A percentile compares a stretch with the other conserved stretches of the same genome.
Evolutionary conservation across 2,888 invertebrate genomes (phyloP).

Genomic region (Empis livida): DNA sequence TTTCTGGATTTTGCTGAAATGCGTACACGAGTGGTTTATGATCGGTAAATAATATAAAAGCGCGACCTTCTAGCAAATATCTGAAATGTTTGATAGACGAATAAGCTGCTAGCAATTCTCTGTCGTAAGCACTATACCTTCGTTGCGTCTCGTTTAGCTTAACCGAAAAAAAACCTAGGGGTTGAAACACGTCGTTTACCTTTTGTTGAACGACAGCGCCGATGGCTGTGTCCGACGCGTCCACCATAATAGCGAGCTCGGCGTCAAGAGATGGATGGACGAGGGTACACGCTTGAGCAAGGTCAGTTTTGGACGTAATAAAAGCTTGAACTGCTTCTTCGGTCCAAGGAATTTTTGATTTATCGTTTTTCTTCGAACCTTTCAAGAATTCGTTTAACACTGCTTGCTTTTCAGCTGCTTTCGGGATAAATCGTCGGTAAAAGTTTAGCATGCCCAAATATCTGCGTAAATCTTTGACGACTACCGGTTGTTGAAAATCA

Average conservation of each 20-base stretch:
- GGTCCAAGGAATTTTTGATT: slow-evolving; percentile 3
- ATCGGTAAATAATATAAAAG: neutral
- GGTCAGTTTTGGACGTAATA: slow-evolving; percentile 4
- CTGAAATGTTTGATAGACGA: slow-evolving; percentile 2
- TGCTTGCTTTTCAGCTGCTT: slow-evolving; percentile 2
- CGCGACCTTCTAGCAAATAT: neutral
- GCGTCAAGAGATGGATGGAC: slow-evolving; percentile 1
- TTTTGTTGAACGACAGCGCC: slow-evolving; percentile 3
- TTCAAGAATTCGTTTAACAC: neutral
- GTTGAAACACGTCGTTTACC: slow-evolving; percentile 1
- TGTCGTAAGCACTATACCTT: slow-evolving; percentile 5
- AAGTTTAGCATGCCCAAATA: slow-evolving; percentile 4
- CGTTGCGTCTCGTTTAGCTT: neutral
- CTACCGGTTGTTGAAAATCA: slow-evolving; percentile 1
- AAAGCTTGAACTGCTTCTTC: slow-evolving; percentile 1
- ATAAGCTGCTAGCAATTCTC: slow-evolving; percentile 3
- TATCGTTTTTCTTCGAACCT: slow-evolving; percentile 6
- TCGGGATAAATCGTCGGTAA: neutral
- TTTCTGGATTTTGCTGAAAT: slow-evolving; percentile 1
- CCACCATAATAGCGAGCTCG: neutral
- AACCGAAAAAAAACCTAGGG: slow-evolving; percentile 3
- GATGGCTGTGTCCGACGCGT: slow-evolving; percentile 4
- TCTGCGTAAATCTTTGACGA: neutral
- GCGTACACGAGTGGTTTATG: slow-evolving; percentile 3
- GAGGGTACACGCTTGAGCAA: slow-evolving; percentile 4